These are phyloP conservation scores for Cantharis nigra DNA, from an alignment of 2,888 invertebrate species.

Conservation along the genomic window DNA sequence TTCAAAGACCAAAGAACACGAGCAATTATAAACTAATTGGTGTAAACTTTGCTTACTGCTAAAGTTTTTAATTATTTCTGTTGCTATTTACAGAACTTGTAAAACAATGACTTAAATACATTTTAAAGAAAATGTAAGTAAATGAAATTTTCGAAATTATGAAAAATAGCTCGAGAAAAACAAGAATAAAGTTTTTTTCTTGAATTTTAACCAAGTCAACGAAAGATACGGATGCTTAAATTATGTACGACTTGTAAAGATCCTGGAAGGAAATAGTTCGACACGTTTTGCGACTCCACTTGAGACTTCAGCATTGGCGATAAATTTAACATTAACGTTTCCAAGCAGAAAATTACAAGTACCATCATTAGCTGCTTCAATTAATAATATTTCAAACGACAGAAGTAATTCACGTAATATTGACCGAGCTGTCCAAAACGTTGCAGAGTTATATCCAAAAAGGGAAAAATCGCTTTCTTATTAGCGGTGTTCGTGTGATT, in stretches of 20 bases:
- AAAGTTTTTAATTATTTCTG: conserved; percentile 18
- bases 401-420: neutral
- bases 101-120: neutral
- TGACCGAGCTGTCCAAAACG: neutral
- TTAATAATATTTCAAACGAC: neutral
- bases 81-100: neutral
- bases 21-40: conserved; percentile 17
- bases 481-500: neutral
- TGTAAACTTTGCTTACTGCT: conserved; percentile 16
- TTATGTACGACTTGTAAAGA: neutral
- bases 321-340: neutral
- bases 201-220: too few relatives aligned
- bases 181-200: conserved; percentile 2
- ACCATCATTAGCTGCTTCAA: neutral
- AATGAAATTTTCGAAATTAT: neutral
- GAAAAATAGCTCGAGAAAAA: too few relatives aligned
- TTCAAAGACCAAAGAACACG: conserved; percentile 10
- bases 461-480: neutral
- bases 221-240: conserved; percentile 1
- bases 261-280: neutral
- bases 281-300: conserved; percentile 3
- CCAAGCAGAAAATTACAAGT: neutral
- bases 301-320: neutral
- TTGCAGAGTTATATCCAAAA: neutral
- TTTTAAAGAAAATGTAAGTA: neutral